Evolutionary conservation across 2,113 vertebrate species (phyloP).

Genomic region (Eurystomus gularis): DNA sequence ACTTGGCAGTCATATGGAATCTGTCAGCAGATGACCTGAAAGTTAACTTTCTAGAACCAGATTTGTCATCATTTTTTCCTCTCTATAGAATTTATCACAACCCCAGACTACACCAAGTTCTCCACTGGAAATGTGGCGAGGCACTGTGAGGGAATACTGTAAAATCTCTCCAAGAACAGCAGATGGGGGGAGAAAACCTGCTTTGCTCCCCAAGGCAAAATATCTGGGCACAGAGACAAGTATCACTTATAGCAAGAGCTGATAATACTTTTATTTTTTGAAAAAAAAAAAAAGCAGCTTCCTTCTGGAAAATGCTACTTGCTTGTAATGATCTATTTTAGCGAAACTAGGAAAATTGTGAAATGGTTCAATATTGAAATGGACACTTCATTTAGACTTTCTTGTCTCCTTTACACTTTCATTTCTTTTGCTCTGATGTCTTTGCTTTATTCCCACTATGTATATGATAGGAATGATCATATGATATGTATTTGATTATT

Average conservation of each 20-base stretch:
- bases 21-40: neutral
- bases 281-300: neutral
- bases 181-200: neutral
- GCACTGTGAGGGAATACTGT: neutral
- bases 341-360: neutral
- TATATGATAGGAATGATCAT: neutral
- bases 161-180: conserved; percentile 3
- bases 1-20: neutral
- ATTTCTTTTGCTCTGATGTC: neutral
- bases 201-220: conserved; percentile 5
- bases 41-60: neutral
- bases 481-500: neutral
- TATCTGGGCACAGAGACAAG: neutral
- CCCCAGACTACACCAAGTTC: neutral
- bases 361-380: neutral
- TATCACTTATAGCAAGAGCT: neutral
- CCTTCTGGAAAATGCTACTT: neutral
- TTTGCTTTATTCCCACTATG: neutral
- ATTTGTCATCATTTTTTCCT: neutral
- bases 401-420: neutral
- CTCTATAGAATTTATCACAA: neutral
- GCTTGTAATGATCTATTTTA: neutral
- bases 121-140: neutral
- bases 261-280: neutral
- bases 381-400: neutral